phyloP scores from a whole-genome alignment of 2,888 invertebrate genomes.

The Ernsta delagoae region DNA sequence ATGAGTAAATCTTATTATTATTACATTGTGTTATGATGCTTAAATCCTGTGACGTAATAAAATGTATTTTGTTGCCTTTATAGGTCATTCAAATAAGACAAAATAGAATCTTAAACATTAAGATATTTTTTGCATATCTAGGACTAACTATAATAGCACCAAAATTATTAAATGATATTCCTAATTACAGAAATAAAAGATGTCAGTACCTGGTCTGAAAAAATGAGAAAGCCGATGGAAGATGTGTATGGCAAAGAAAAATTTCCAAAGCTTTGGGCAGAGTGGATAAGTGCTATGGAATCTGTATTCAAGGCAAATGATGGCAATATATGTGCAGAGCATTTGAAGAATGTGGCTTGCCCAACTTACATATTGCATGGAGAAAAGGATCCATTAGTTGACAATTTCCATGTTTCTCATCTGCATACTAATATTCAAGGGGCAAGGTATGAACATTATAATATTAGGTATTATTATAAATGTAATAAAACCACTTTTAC shows the following conservation, averaged over 20 bases:
- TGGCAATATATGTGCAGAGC: slow-evolving; percentile 90
- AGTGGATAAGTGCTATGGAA: slow-evolving; percentile 89
- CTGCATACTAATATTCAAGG: slow-evolving; percentile 87
- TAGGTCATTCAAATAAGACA: too few species aligned
- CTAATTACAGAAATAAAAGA: slow-evolving; percentile 86
- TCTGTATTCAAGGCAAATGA: slow-evolving; percentile 83
- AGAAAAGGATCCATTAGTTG: slow-evolving; percentile 91
- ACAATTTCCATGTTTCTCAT: slow-evolving; percentile 89
- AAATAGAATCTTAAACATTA: too few species aligned
- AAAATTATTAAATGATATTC: background rate
- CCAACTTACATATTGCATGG: slow-evolving; percentile 94
- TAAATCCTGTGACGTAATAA: too few species aligned
- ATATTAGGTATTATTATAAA: too few species aligned
- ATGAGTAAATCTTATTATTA: too few species aligned
- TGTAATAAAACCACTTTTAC: too few species aligned
- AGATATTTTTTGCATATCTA: too few species aligned
- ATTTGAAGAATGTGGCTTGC: slow-evolving; percentile 87
- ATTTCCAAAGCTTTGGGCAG: slow-evolving; percentile 88
- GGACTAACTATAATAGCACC: too few species aligned
- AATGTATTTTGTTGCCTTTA: too few species aligned
- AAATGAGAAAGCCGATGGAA: slow-evolving; percentile 89
- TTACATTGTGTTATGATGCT: too few species aligned
- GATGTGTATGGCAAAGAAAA: slow-evolving; percentile 90
- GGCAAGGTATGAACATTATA: slow-evolving; percentile 87
- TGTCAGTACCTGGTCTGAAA: slow-evolving; percentile 91